Percentiles rank a stretch among this genome's conserved stretches.
phyloP scores from a whole-genome alignment of 1,140 invertebrate genomes.

The Fopius arisanus region DNA sequence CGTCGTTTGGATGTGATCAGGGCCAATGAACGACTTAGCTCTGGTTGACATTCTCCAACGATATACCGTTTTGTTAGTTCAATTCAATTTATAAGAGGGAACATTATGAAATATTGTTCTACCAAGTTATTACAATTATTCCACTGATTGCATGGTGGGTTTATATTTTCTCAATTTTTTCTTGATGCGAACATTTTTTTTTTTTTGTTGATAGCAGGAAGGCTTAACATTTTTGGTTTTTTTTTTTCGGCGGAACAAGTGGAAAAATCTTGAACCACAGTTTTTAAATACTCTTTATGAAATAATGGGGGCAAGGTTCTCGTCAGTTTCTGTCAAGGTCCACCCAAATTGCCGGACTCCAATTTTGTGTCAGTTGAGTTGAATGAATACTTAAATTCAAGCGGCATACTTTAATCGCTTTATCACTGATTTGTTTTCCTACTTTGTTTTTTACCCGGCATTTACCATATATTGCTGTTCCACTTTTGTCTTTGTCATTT shows the following conservation, averaged over 20 bases:
- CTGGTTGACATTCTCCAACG: conserved; percentile 23
- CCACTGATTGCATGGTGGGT: no score
- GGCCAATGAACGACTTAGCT: conserved; percentile 15
- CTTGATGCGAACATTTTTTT: no score
- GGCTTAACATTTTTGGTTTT: no score
- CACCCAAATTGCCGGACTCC: conserved; percentile 29
- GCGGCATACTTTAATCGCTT: not conserved
- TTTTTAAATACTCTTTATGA: not conserved
- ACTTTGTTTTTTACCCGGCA: not conserved
- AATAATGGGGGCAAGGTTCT: conserved; percentile 31
- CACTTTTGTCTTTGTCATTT: not conserved
- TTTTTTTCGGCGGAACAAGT: not conserved
- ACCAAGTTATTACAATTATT: no score
- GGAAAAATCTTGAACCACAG: not conserved
- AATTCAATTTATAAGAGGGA: no score
- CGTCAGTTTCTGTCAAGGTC: conserved; percentile 16
- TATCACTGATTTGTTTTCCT: not conserved
- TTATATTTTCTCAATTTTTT: no score
- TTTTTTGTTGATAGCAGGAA: no score
- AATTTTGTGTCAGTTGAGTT: conserved; percentile 30
- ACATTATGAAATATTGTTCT: not conserved
- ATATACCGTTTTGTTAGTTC: not conserved
- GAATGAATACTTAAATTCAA: not conserved
- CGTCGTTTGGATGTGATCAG: conserved; percentile 23
- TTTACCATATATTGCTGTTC: not conserved